Base-by-base conservation (phyloP, 2,888 invertebrate species). In the Caenorhabditis sinica region DNA sequence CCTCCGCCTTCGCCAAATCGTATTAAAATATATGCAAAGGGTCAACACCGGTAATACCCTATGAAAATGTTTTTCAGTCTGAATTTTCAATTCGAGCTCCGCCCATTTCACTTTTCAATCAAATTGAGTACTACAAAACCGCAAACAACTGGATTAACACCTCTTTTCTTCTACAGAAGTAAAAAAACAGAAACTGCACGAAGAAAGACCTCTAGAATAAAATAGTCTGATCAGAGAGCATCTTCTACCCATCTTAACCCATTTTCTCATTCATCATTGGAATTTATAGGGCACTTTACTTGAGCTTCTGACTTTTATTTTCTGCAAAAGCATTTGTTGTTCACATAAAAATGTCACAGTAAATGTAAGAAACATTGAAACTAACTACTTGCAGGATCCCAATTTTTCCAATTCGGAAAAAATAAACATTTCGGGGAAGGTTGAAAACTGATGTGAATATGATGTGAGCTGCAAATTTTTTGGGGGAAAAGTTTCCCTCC, bases 221-320 rank as follows among this genome's bases (percentile, higher is more conserved):
- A n/a, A 56, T 25, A 23, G 25, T 56, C 25, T 56, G 56, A 56
- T 15, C 56, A 56, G 56, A 56, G 28, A 56, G 28, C 56, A 45
- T 65, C 45, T 9, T 40, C 13, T 40, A 63, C 15, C 43, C 25
- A 40, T 63, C 33, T 60, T 20, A 33, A 33, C 33, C 60, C 60
- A 33, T 63, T 65, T 25, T 25, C 65, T 25, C 65, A 65, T 65
- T 65, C 43, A 63, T 63, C 63, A 63, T 5, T 15, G 43, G n/a
- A 65, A 65, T 65, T 65, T 65, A 65, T 65, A 65, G 65, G 45
- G 30, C 65, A 65, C 65, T 63, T 63, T 25, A 63, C 43, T 65
- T 45, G 65, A 65, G 45, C 65, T 45, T 49, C n/a, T 65, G 65
- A 45, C 43, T 63, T 15, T 36, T 20, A 11, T 60, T 40, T 63